Percentiles rank a stretch among this genome's conserved stretches.
These are phyloP conservation scores for Pyrrhosoma nymphula DNA, from an alignment of 2,888 invertebrate genomes.

Conservation along the genomic window DNA sequence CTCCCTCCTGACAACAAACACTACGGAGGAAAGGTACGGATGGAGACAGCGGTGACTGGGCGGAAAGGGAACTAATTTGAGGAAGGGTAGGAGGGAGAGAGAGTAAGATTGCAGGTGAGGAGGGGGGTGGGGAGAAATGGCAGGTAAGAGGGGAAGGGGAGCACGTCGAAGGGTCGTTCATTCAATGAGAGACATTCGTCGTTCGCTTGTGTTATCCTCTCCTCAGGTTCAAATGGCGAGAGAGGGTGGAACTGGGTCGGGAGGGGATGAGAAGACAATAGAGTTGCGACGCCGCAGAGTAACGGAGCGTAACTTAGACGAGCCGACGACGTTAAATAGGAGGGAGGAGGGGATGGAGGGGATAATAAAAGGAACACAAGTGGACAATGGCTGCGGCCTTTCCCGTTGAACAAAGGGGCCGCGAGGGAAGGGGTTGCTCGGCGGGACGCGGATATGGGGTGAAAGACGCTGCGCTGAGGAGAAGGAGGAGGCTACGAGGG, in stretches of 20 bases:
- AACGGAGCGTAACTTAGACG: conserved; percentile 58
- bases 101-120: background rate
- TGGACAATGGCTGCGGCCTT: conserved; percentile 61
- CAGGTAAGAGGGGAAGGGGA: background rate
- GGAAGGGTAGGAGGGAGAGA: background rate
- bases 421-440: background rate
- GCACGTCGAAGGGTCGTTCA: background rate
- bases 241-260: background rate
- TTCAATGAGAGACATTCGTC: background rate
- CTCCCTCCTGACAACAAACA: too few species aligned
- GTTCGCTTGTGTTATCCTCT: background rate
- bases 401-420: conserved; percentile 28
- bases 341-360: background rate
- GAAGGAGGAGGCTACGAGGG: background rate
- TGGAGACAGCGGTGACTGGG: background rate
- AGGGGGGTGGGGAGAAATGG: background rate
- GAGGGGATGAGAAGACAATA: background rate
- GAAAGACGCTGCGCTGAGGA: background rate
- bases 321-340: background rate
- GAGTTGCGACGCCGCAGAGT: background rate
- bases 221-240: background rate
- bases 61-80: background rate
- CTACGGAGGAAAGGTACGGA: too few species aligned
- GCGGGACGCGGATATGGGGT: background rate
- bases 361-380: conserved; percentile 40